phyloP scores from a whole-genome alignment of 2,888 invertebrate species.

The Rhyacophila evoluta region DNA sequence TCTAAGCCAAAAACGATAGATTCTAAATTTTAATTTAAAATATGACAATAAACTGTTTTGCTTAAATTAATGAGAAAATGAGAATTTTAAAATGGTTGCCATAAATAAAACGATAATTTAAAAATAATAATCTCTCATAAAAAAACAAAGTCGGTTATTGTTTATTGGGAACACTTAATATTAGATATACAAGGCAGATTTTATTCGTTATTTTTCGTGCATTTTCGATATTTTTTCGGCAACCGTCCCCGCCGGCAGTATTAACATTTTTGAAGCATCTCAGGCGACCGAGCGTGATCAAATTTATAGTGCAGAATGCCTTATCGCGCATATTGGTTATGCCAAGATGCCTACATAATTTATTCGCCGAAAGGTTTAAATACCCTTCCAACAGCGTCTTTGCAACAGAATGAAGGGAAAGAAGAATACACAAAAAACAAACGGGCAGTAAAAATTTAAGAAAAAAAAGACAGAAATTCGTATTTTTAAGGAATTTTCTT shows the following conservation, averaged over 20 bases:
- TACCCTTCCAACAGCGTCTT: slow-evolving; percentile 3
- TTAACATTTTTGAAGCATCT: not conserved
- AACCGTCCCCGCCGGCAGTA: not conserved
- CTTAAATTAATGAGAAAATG: no score
- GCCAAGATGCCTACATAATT: not conserved
- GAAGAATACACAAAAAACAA: not conserved
- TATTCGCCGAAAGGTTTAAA: not conserved
- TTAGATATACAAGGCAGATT: not conserved
- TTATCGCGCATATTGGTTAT: not conserved
- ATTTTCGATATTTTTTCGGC: slow-evolving; percentile 10
- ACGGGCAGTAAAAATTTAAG: not conserved
- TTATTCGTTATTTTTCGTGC: not conserved
- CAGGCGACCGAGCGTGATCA: slow-evolving; percentile 9
- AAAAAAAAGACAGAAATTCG: not conserved
- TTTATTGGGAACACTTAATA: not conserved
- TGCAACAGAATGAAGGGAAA: not conserved
- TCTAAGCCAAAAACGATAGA: no score
- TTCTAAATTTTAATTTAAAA: no score
- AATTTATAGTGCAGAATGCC: slow-evolving; percentile 5
- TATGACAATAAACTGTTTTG: no score
- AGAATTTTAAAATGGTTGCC: no score
- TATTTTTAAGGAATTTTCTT: not conserved
- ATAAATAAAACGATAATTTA: no score
- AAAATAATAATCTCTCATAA: no score
- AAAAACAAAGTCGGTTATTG: not conserved